Conservation (phyloP, 2,113 vertebrate species). For the Cynoglossus semilaevis region DNA sequence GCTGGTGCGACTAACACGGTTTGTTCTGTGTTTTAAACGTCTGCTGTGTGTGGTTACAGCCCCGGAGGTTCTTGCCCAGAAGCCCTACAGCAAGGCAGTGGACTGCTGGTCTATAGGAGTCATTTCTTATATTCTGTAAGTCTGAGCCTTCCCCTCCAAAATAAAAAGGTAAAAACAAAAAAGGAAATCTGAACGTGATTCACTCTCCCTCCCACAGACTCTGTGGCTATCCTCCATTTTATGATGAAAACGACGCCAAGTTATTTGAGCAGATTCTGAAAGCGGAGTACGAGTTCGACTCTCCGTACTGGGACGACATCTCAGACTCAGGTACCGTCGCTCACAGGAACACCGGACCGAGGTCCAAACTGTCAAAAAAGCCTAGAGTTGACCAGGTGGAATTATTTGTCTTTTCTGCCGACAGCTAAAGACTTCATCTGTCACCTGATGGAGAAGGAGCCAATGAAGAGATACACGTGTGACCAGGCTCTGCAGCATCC, state of each 20-base stretch:
- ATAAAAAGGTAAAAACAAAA: rapidly evolving
- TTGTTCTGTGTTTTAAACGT: constrained; percentile 1
- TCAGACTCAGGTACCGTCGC: constrained; percentile 87
- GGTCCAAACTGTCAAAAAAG: neutral
- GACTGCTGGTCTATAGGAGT: constrained; percentile 99
- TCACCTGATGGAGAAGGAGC: constrained; percentile 96
- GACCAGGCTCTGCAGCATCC: constrained; percentile 96
- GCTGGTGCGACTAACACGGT: too few relatives aligned
- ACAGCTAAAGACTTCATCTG: constrained; percentile 97
- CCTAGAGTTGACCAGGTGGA: neutral
- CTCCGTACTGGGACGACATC: constrained; percentile 98
- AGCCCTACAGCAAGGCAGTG: constrained; percentile 97
- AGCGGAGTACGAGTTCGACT: constrained; percentile 97
- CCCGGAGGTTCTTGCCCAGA: constrained; percentile 95
- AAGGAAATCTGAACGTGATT: neutral
- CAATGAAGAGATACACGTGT: constrained; percentile 88
- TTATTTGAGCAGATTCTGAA: constrained; percentile 97
- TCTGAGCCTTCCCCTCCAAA: constrained; percentile 25
- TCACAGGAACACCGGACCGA: neutral
- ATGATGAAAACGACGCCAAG: constrained; percentile 95
- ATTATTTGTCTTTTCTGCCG: constrained; percentile 15
- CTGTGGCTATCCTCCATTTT: constrained; percentile 97
- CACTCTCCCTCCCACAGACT: constrained; percentile 73
- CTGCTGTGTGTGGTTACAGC: constrained; percentile 69
- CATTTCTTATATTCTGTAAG: constrained; percentile 96